phyloP scores from a whole-genome alignment of 2,113 vertebrate species.

The Protobothrops mucrosquamatus region DNA sequence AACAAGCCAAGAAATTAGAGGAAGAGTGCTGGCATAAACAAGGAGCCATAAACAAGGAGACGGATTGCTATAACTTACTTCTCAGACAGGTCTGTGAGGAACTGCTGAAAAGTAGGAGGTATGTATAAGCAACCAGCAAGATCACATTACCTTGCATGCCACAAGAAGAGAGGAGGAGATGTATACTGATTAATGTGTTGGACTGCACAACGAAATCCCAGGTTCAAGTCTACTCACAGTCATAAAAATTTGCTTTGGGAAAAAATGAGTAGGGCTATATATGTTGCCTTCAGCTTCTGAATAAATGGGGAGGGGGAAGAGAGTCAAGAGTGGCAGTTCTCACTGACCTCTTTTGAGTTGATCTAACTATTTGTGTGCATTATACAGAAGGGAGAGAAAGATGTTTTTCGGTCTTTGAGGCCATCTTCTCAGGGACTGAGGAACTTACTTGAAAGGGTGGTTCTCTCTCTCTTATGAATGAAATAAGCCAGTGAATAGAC shows the following conservation, averaged over 20 bases:
- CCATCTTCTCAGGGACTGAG: neutral
- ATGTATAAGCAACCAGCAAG: neutral
- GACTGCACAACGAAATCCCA: neutral
- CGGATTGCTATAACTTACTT: neutral
- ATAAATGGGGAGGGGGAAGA: neutral
- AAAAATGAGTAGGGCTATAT: neutral
- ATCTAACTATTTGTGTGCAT: neutral
- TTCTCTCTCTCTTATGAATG: neutral
- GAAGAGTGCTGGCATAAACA: neutral
- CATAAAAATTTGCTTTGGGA: neutral
- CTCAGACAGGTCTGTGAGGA: neutral
- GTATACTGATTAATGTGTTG: neutral
- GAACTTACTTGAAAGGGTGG: neutral
- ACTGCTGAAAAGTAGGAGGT: neutral
- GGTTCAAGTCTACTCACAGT: neutral
- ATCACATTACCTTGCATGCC: neutral
- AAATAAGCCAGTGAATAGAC: neutral
- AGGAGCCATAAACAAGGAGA: neutral
- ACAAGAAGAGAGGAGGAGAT: neutral
- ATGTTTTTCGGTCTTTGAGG: neutral
- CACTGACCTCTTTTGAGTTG: neutral
- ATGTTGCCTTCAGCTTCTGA: neutral
- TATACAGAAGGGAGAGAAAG: neutral
- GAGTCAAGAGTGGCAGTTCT: neutral
- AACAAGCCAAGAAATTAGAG: neutral